Conservation (phyloP, 2,888 invertebrate genomes). For the Chymomyza caudatula region DNA sequence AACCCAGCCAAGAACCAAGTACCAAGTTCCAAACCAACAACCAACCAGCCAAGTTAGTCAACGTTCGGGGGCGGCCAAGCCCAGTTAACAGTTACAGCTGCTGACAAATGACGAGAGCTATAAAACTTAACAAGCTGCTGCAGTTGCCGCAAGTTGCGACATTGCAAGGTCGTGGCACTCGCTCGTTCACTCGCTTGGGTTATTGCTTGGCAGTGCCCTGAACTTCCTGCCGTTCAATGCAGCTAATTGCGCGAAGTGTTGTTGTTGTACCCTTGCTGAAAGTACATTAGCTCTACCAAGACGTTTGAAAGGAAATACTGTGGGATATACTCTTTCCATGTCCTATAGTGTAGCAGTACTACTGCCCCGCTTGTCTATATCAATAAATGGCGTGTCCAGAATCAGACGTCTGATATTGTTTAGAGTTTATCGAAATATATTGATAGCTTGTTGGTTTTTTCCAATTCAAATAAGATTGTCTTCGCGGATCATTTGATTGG, state of each 20-base stretch:
- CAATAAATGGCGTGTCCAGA: too few relatives aligned
- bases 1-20: slow-evolving; percentile 6
- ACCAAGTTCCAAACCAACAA: slow-evolving; percentile 16
- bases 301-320: not conserved
- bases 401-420: too few relatives aligned
- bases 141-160: slow-evolving; percentile 39
- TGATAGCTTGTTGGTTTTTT: too few relatives aligned
- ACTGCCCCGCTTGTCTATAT: too few relatives aligned
- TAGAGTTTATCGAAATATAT: too few relatives aligned
- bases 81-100: slow-evolving; percentile 42
- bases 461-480: too few relatives aligned
- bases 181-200: slow-evolving; percentile 11
- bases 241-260: slow-evolving; percentile 48
- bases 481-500: too few relatives aligned
- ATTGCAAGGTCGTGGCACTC: slow-evolving; percentile 57
- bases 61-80: slow-evolving; percentile 44
- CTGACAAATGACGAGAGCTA: slow-evolving; percentile 47
- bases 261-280: slow-evolving; percentile 9
- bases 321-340: too few relatives aligned
- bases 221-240: slow-evolving; percentile 50
- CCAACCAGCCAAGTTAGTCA: slow-evolving; percentile 1
- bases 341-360: too few relatives aligned
- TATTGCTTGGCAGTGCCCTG: not conserved
- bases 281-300: not conserved
- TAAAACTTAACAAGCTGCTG: slow-evolving; percentile 41